phyloP scores from a whole-genome alignment of 2,113 vertebrate genomes.

The Cyanoliseus patagonus region DNA sequence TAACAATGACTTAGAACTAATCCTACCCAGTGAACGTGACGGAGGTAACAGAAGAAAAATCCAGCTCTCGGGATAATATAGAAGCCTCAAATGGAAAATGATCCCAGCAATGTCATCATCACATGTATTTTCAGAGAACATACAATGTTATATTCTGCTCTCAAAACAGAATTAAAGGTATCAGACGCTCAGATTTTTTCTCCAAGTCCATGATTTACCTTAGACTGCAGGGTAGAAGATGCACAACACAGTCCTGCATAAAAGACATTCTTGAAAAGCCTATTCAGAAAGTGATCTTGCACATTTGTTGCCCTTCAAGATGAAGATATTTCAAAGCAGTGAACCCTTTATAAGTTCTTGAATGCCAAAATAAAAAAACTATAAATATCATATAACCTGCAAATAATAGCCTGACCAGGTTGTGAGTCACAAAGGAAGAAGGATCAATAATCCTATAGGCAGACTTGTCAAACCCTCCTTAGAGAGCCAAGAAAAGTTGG shows the following conservation, averaged over 20 bases:
- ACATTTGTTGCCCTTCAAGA: background rate
- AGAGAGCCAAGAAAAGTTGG: background rate
- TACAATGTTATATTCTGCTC: background rate
- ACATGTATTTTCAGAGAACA: background rate
- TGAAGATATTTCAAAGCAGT: background rate
- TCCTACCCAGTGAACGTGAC: background rate
- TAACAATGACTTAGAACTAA: background rate
- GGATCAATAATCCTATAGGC: background rate
- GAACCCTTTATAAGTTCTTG: background rate
- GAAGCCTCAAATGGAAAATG: background rate
- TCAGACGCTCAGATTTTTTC: background rate
- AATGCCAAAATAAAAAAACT: background rate
- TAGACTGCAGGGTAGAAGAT: background rate
- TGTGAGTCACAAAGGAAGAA: constrained; percentile 16
- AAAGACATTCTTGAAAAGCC: background rate
- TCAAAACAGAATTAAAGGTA: background rate
- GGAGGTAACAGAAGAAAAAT: background rate
- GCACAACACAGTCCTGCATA: background rate
- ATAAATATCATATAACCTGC: constrained; percentile 5
- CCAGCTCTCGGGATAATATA: background rate
- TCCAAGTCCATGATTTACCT: background rate
- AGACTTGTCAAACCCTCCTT: background rate
- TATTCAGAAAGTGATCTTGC: background rate
- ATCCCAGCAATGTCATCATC: background rate
- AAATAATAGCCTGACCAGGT: constrained; percentile 39